These are phyloP conservation scores for Silurus glanis DNA, from an alignment of 2,113 vertebrate species.

Conservation along the genomic window DNA sequence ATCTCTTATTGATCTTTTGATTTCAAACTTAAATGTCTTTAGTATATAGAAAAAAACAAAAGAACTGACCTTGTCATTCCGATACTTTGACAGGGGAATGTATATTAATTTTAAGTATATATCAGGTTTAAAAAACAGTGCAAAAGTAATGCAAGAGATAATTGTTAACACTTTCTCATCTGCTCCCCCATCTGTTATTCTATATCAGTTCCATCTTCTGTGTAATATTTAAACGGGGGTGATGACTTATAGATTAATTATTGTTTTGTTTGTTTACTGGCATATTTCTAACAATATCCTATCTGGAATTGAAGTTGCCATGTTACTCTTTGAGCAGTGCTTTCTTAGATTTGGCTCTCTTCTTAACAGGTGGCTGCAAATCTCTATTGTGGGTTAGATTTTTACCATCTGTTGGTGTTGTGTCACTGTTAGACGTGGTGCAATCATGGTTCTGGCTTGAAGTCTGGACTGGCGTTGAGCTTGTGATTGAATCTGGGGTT, in stretches of 20 bases:
- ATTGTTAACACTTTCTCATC: slow-evolving; percentile 56
- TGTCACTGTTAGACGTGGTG: slow-evolving; percentile 54
- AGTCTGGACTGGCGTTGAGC: slow-evolving; percentile 46
- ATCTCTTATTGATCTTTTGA: neutral
- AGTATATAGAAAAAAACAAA: neutral
- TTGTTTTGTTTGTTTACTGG: slow-evolving; percentile 48
- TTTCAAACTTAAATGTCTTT: neutral
- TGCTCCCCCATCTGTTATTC: slow-evolving; percentile 57
- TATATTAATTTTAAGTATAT: slow-evolving; percentile 9
- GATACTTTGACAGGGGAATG: neutral
- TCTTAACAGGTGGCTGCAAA: slow-evolving; percentile 54
- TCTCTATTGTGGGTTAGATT: slow-evolving; percentile 63
- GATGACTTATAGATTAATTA: neutral
- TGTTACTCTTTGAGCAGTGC: slow-evolving; percentile 63
- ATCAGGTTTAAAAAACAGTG: slow-evolving; percentile 58
- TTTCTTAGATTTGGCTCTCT: slow-evolving; percentile 70
- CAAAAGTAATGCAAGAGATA: slow-evolving; percentile 50
- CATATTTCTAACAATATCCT: slow-evolving; percentile 53
- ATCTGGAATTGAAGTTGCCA: slow-evolving; percentile 54
- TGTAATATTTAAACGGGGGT: slow-evolving; percentile 40
- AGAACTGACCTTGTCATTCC: neutral
- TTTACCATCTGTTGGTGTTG: slow-evolving; percentile 55
- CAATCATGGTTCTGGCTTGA: slow-evolving; percentile 43
- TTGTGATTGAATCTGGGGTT: slow-evolving; percentile 49
- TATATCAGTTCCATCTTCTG: slow-evolving; percentile 52